These are phyloP conservation scores for Exocentrus adspersus DNA, from an alignment of 2,888 invertebrate genomes.

Conservation along the genomic window DNA sequence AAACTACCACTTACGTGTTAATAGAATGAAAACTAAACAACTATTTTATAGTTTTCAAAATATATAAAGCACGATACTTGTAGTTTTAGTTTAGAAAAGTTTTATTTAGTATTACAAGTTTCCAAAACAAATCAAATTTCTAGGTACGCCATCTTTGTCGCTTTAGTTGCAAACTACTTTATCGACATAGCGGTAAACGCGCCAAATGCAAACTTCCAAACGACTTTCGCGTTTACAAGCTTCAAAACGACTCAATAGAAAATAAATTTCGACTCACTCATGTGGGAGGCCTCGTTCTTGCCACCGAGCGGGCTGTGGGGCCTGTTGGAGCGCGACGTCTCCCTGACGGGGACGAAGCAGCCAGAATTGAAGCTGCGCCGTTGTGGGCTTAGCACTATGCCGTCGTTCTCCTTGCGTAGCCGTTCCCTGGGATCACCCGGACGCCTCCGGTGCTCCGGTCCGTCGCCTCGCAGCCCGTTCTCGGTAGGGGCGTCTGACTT, in stretches of 20 bases:
- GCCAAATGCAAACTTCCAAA: no score
- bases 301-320: conserved; percentile 54
- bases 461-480: conserved; percentile 61
- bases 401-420: conserved; percentile 83
- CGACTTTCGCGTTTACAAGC: no score
- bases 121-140: no score
- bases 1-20: not conserved
- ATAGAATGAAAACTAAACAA: not conserved
- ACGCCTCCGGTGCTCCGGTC: conserved; percentile 61
- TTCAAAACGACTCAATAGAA: not conserved
- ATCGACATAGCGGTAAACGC: no score
- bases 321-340: conserved; percentile 44
- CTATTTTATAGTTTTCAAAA: no score
- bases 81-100: no score
- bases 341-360: conserved; percentile 75
- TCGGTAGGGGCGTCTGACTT: conserved; percentile 72
- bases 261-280: conserved; percentile 10
- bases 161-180: no score
- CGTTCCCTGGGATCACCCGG: conserved; percentile 78
- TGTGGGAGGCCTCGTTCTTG: conserved; percentile 46
- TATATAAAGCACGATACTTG: no score
- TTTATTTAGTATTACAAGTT: no score
- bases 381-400: conserved; percentile 87
- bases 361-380: conserved; percentile 87
- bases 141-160: no score